Evolutionary conservation across 2,888 invertebrate species (phyloP).

Genomic region (Cerceris ruficornis): DNA sequence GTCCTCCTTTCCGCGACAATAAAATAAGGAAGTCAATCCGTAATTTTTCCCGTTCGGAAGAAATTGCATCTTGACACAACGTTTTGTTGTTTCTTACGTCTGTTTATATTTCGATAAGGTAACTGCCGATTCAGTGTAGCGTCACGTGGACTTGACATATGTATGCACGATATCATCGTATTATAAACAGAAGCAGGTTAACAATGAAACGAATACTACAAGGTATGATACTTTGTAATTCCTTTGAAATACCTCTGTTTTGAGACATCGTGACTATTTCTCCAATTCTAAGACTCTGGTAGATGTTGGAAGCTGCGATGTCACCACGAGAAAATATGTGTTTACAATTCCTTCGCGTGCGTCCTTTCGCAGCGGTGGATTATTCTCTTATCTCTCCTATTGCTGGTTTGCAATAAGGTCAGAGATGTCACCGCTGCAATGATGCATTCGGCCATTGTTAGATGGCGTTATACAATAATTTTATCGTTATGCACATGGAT

Average conservation of each 20-base stretch:
- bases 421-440: too few relatives aligned
- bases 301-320: neutral
- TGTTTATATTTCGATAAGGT: neutral
- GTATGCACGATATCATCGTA: neutral
- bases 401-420: too few relatives aligned
- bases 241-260: conserved; percentile 56
- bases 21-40: conserved; percentile 31
- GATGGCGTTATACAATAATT: too few relatives aligned
- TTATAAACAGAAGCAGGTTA: conserved; percentile 11
- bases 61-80: too few relatives aligned
- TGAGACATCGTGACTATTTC: conserved; percentile 58
- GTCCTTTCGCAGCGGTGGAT: too few relatives aligned
- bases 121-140: neutral
- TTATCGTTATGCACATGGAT: too few relatives aligned
- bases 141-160: neutral
- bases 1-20: conserved; percentile 46
- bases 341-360: neutral
- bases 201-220: neutral
- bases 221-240: conserved; percentile 3
- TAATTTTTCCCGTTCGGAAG: neutral
- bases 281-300: neutral
- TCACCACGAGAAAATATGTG: neutral
- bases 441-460: too few relatives aligned
- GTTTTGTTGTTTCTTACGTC: neutral
- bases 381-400: too few relatives aligned